Conservation (phyloP, 1,140 invertebrate species). For the Scaptomyza hsui region DNA sequence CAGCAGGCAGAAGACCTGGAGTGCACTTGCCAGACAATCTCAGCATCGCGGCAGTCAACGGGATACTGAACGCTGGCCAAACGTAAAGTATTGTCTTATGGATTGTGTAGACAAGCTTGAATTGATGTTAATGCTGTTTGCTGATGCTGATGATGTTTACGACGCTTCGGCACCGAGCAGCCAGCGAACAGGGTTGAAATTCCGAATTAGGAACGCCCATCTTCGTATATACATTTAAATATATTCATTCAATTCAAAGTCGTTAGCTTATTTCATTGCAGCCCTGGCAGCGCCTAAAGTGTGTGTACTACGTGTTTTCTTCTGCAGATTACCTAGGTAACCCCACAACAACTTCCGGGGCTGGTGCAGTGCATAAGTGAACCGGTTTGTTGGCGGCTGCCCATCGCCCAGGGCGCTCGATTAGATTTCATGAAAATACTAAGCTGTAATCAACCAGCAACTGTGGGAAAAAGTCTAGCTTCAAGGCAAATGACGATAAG, state of each 20-base stretch:
- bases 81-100: slow-evolving; percentile 56
- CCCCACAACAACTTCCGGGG: slow-evolving; percentile 20
- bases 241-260: slow-evolving; percentile 1
- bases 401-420: slow-evolving; percentile 20
- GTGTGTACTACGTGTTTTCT: slow-evolving; percentile 8
- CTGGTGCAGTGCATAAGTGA: slow-evolving; percentile 20
- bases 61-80: slow-evolving; percentile 50
- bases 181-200: slow-evolving; percentile 28
- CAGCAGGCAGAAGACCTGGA: slow-evolving; percentile 20
- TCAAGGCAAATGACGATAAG: slow-evolving; percentile 66
- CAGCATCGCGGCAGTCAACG: slow-evolving; percentile 52
- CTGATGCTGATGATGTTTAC: background rate
- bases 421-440: slow-evolving; percentile 30
- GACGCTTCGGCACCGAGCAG: slow-evolving; percentile 15
- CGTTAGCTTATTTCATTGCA: slow-evolving; percentile 8
- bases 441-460: slow-evolving; percentile 50
- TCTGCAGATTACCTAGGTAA: slow-evolving; percentile 14
- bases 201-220: slow-evolving; percentile 9
- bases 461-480: slow-evolving; percentile 63
- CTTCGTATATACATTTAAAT: slow-evolving; percentile 1
- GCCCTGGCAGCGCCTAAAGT: slow-evolving; percentile 7
- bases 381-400: slow-evolving; percentile 49
- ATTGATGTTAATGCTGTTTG: slow-evolving; percentile 8
- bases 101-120: slow-evolving; percentile 25
- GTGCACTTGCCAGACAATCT: slow-evolving; percentile 63